Conservation (phyloP, 2,888 invertebrate species). For the Lapara coniferarum region DNA sequence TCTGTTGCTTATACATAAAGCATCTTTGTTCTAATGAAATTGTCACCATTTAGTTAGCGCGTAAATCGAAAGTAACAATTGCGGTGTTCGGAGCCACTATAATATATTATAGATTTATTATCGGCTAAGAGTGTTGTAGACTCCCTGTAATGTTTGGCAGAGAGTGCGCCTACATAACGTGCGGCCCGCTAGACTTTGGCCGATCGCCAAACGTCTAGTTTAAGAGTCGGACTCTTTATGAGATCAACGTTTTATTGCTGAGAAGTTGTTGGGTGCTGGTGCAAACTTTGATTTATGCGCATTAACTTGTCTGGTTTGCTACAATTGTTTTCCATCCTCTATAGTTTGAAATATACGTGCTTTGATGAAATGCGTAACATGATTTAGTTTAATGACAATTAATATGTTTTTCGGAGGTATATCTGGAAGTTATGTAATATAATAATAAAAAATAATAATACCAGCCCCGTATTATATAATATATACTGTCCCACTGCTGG, state of each 20-base stretch:
- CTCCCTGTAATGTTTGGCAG: conserved; percentile 43
- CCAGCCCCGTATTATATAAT: too few species aligned
- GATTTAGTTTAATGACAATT: too few species aligned
- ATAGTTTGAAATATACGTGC: too few species aligned
- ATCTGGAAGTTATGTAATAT: too few species aligned
- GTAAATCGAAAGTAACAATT: conserved; percentile 36
- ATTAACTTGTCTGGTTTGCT: not conserved
- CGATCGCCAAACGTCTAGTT: conserved; percentile 35
- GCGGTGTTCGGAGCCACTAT: conserved; percentile 40
- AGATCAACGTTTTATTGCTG: conserved; percentile 16
- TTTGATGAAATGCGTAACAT: too few species aligned
- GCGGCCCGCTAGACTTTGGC: conserved; percentile 33
- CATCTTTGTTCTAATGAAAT: not conserved
- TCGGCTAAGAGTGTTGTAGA: conserved; percentile 41
- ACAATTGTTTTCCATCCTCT: not conserved
- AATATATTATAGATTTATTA: conserved; percentile 56
- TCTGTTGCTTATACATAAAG: not conserved
- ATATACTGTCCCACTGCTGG: too few species aligned
- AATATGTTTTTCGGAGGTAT: too few species aligned
- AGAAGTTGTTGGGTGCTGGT: conserved; percentile 1
- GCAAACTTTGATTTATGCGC: not conserved
- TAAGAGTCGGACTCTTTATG: conserved; percentile 30
- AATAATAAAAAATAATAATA: too few species aligned
- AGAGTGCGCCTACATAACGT: conserved; percentile 35
- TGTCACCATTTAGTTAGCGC: conserved; percentile 34